These are phyloP conservation scores for Eupithecia exiguata DNA, from an alignment of 2,888 invertebrate genomes.

Conservation along the genomic window DNA sequence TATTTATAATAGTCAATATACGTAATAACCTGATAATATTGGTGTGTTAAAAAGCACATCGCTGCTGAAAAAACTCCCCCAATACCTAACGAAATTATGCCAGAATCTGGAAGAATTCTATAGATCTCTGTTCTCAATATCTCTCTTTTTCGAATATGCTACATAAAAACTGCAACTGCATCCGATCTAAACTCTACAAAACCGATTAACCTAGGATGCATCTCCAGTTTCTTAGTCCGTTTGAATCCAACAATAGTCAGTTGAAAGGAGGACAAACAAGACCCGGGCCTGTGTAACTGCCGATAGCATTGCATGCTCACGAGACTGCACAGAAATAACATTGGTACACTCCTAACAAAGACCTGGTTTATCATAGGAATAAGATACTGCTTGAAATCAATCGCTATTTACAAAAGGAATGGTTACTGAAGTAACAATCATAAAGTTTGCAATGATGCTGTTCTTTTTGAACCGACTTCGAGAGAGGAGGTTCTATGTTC, in stretches of 20 bases:
- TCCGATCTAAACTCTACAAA: background rate
- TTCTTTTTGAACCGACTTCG: too few species aligned
- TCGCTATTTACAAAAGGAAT: too few species aligned
- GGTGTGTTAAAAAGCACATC: background rate
- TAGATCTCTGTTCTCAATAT: background rate
- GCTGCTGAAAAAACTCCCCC: background rate
- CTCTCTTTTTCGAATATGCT: background rate
- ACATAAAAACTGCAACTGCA: background rate
- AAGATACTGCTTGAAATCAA: background rate
- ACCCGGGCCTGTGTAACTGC: constrained; percentile 19
- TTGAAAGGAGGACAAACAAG: constrained; percentile 5
- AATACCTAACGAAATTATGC: background rate
- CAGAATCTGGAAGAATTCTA: background rate
- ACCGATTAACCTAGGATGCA: background rate
- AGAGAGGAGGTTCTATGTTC: too few species aligned
- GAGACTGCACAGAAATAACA: constrained; percentile 11
- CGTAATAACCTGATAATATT: background rate
- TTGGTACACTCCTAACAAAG: background rate
- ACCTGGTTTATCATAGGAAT: background rate
- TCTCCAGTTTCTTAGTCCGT: background rate
- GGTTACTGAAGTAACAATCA: too few species aligned
- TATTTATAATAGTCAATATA: too few species aligned
- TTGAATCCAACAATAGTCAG: constrained; percentile 3
- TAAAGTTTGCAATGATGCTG: too few species aligned
- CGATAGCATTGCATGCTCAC: constrained; percentile 14